Conservation (phyloP, 2,888 invertebrate genomes). For the Dichetophora obliterata region DNA sequence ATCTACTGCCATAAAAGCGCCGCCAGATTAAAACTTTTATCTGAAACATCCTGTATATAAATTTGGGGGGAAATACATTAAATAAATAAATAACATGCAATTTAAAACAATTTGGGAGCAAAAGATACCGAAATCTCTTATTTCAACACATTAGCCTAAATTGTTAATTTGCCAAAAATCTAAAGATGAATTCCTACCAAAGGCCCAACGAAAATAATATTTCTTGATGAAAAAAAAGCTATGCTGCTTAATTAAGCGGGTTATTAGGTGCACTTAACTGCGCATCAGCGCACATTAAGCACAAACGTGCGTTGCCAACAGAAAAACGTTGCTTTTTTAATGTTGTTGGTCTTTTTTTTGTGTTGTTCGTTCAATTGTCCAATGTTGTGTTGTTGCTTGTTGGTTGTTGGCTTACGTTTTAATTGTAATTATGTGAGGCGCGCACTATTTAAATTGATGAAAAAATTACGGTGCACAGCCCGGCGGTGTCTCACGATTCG, state of each 20-base stretch:
- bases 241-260: conserved; percentile 58
- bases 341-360: not conserved
- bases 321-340: not conserved
- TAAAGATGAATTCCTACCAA: too few relatives aligned
- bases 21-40: too few relatives aligned
- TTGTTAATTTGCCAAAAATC: conserved; percentile 30
- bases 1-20: too few relatives aligned
- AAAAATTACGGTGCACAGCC: conserved; percentile 30
- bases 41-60: too few relatives aligned
- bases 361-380: not conserved
- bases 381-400: not conserved
- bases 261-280: conserved; percentile 56
- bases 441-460: conserved; percentile 62
- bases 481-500: conserved; percentile 60
- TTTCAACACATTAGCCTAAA: conserved; percentile 59
- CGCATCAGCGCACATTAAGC: conserved; percentile 2
- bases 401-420: conserved; percentile 41
- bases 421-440: conserved; percentile 63
- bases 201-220: conserved; percentile 16
- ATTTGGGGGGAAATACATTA: too few relatives aligned
- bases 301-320: conserved; percentile 34
- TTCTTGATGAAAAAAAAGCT: conserved; percentile 6
- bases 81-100: too few relatives aligned
- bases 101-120: not conserved
- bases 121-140: conserved; percentile 21